These are phyloP conservation scores for Cryptoleucopteryx plumbea DNA, from an alignment of 2,113 vertebrate genomes.

Conservation along the genomic window DNA sequence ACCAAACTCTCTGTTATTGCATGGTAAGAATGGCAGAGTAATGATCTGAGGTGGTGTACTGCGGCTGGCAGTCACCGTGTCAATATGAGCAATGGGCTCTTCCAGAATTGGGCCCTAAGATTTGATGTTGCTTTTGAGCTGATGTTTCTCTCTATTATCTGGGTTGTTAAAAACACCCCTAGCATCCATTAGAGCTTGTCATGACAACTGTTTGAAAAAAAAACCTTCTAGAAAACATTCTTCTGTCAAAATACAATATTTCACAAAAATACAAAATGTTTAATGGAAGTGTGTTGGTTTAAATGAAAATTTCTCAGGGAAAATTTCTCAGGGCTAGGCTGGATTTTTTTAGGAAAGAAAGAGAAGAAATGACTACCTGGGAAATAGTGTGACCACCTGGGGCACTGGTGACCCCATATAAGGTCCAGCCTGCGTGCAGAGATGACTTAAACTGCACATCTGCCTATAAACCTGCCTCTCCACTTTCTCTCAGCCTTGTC, in stretches of 20 bases:
- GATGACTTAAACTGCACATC: not conserved
- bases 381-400: not conserved
- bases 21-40: not conserved
- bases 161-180: not conserved
- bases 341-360: not conserved
- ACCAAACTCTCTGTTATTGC: not conserved
- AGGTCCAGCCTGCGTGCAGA: not conserved
- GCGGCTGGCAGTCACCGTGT: not conserved
- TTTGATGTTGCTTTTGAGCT: not conserved
- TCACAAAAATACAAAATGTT: not conserved
- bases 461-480: not conserved
- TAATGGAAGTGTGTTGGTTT: not conserved
- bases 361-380: not conserved
- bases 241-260: constrained; percentile 30
- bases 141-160: not conserved
- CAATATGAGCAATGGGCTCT: not conserved
- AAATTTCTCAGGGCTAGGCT: not conserved
- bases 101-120: not conserved
- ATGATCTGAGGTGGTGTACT: not conserved
- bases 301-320: not conserved
- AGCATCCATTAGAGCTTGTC: constrained; percentile 18
- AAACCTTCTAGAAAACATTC: not conserved
- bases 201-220: not conserved
- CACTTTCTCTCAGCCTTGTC: not conserved
- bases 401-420: not conserved